Evolutionary conservation across 2,797 vertebrate genomes (phyloP), one percentile per base, ranked within the genome.

Genomic region (Cheirogaleus major): DNA sequence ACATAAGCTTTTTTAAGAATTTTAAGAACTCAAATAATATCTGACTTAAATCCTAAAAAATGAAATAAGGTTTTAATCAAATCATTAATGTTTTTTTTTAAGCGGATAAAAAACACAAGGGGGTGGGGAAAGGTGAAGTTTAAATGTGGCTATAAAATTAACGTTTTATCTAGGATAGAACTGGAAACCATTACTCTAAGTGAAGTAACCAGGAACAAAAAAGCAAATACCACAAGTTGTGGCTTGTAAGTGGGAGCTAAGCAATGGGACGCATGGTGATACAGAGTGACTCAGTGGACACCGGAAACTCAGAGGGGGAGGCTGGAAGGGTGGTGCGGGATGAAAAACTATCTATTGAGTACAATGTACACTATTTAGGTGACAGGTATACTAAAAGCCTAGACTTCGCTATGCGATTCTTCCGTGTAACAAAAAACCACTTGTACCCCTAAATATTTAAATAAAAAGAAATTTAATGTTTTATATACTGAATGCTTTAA

Each of bases 11-110:
- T 38, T 38, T 38, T 38, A 38, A 82, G 61, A 87, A 91, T 45
- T 91, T 83, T 65, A 72, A 59, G 72, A 93, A 92, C 70, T 72
- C 38, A 94, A 87, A 84, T 55, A 75, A 75, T 30, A 82, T 9
- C 30, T 30, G 20, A 79, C 22, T 85, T 59, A 87, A 93, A 85
- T 90, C 41, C 27, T 89, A 23, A 59, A 85, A 80, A 93, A 45
- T 73, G 9, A 45, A 76, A 59, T 69, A 61, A 12, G 22, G 23
- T 20, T 59, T 75, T 25, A 57, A 50, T 90, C 79, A 81, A 86
- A 80, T 43, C 13, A 84, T n/a, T 63, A 52, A 35, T 38, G 38
- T 50, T 50, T 75, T 79, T 80, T 69, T 69, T 76, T 89, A n/a
- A 92, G 17, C n/a, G 70, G 50, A 69, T 75, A 94, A 73, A 88